These are phyloP conservation scores for Eristalis tenax DNA, from an alignment of 2,888 invertebrate species.

Conservation along the genomic window DNA sequence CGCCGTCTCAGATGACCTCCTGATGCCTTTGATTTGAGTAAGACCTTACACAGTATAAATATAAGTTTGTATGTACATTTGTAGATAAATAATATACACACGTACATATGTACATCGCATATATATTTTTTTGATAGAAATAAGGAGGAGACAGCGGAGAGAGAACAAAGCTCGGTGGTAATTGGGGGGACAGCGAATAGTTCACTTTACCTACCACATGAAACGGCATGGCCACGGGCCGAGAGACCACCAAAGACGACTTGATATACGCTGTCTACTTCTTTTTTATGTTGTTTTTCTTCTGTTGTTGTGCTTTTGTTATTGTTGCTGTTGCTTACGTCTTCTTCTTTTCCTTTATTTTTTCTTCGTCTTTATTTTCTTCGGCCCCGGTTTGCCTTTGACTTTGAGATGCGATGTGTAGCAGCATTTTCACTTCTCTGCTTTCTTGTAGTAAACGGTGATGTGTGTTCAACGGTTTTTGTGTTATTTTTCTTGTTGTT, in stretches of 20 bases:
- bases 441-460: constrained; percentile 62
- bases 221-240: constrained; percentile 61
- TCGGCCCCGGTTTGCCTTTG: constrained; percentile 1
- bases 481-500: constrained; percentile 19
- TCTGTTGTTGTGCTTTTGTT: constrained; percentile 32
- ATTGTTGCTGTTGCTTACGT: constrained; percentile 61
- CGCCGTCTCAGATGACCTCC: constrained; percentile 1
- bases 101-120: neutral
- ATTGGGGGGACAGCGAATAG: constrained; percentile 47
- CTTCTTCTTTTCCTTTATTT: constrained; percentile 1
- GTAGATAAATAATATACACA: too few species aligned
- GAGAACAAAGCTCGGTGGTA: constrained; percentile 17
- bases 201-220: constrained; percentile 64
- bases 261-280: constrained; percentile 65
- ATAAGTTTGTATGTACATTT: too few species aligned
- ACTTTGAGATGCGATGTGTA: constrained; percentile 19
- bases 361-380: constrained; percentile 35
- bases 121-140: constrained; percentile 40
- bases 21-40: neutral
- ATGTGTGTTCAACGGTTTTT: constrained; percentile 56
- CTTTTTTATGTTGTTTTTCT: constrained; percentile 17
- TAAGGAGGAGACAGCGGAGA: constrained; percentile 5
- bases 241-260: constrained; percentile 67
- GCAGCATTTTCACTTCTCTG: constrained; percentile 55
- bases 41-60: neutral